Evolutionary conservation across 2,113 vertebrate genomes (phyloP).

Genomic region (Coptodon bakossiorum): DNA sequence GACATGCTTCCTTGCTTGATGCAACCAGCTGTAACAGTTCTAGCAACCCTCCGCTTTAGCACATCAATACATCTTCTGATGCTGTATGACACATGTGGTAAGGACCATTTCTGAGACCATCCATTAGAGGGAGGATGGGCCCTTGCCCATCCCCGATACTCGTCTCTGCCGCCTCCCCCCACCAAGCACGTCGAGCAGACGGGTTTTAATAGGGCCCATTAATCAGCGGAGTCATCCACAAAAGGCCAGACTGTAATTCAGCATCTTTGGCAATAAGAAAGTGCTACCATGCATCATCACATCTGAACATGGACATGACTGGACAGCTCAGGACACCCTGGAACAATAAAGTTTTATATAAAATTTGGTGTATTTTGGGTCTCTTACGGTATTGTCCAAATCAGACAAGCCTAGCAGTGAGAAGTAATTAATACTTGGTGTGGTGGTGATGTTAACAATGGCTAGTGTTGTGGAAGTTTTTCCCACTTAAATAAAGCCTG

Average conservation of each 20-base stretch:
- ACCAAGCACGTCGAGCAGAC: constrained; percentile 39
- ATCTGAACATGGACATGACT: neutral
- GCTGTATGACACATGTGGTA: constrained; percentile 58
- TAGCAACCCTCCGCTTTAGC: neutral
- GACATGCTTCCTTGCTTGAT: neutral
- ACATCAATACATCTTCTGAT: constrained; percentile 53
- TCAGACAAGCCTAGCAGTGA: neutral
- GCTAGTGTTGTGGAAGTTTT: too few relatives aligned
- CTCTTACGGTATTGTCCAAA: neutral
- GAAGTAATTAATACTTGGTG: constrained; percentile 37
- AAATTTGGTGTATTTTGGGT: neutral
- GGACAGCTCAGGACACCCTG: neutral
- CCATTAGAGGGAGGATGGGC: constrained; percentile 51
- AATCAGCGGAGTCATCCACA: constrained; percentile 50
- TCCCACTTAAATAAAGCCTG: too few relatives aligned
- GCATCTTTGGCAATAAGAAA: neutral
- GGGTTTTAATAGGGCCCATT: constrained; percentile 66
- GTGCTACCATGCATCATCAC: neutral
- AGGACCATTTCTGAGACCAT: constrained; percentile 60
- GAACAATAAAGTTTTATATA: neutral
- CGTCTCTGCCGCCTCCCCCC: constrained; percentile 9
- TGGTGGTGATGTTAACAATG: constrained; percentile 9
- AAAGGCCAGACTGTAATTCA: constrained; percentile 6
- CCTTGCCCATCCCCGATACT: constrained; percentile 15
- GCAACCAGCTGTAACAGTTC: constrained; percentile 9